A percentile compares a stretch with the other conserved stretches of the same genome.
phyloP scores from a whole-genome alignment of 2,797 vertebrate genomes.

The Pristis pectinata region DNA sequence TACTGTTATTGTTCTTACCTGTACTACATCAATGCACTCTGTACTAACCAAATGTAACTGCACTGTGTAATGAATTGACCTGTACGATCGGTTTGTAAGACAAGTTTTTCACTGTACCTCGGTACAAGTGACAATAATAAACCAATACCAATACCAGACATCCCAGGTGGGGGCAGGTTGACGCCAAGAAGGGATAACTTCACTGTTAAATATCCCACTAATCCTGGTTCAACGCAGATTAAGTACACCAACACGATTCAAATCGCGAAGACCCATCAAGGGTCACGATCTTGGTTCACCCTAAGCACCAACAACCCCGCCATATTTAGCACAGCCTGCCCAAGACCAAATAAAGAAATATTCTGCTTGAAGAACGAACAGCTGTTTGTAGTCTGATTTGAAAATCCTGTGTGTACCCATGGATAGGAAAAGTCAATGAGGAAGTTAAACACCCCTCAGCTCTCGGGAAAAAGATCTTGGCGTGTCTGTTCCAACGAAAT shows the following conservation, averaged over 20 bases:
- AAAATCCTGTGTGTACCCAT: background rate
- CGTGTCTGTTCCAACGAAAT: background rate
- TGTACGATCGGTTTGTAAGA: too few relatives aligned
- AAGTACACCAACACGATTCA: background rate
- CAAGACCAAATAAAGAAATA: background rate
- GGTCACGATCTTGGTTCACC: background rate
- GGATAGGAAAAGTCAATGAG: background rate
- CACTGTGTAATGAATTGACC: too few relatives aligned
- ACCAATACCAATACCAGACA: too few relatives aligned
- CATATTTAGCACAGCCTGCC: background rate
- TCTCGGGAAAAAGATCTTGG: background rate
- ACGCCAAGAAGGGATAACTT: too few relatives aligned
- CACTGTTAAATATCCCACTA: background rate
- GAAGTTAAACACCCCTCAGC: background rate
- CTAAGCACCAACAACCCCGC: background rate
- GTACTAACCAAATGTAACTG: too few relatives aligned
- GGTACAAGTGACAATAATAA: too few relatives aligned
- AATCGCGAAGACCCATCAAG: background rate
- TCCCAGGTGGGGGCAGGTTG: too few relatives aligned
- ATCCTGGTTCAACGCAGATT: background rate
- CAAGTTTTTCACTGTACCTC: too few relatives aligned
- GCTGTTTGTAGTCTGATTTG: background rate
- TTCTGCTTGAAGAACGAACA: background rate
- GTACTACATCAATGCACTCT: too few relatives aligned
- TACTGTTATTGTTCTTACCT: too few relatives aligned